These are phyloP conservation scores for Danionella dracula DNA, from an alignment of 2,797 vertebrate genomes.

Conservation along the genomic window DNA sequence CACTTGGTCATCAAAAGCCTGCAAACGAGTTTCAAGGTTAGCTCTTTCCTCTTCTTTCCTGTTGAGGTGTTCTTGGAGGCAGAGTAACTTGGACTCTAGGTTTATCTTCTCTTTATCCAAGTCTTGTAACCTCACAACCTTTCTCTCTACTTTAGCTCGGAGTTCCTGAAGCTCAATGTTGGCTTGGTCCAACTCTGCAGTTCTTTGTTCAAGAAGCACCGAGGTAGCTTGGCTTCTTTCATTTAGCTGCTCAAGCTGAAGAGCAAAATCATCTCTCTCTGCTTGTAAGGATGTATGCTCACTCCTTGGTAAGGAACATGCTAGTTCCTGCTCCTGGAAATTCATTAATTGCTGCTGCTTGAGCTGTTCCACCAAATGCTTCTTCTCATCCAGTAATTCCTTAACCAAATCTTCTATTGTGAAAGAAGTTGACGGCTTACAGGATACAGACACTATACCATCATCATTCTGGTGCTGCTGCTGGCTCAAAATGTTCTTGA, in stretches of 20 bases:
- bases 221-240: constrained; percentile 49
- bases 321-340: constrained; percentile 59
- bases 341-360: constrained; percentile 56
- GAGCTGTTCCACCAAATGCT: constrained; percentile 50
- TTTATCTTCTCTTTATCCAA: constrained; percentile 59
- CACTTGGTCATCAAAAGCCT: constrained; percentile 60
- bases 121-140: constrained; percentile 37
- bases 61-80: constrained; percentile 57
- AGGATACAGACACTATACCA: neutral
- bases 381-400: constrained; percentile 57
- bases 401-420: constrained; percentile 48
- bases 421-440: constrained; percentile 32
- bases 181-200: constrained; percentile 46
- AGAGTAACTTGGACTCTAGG: constrained; percentile 62
- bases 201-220: constrained; percentile 61
- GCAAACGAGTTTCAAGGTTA: constrained; percentile 56
- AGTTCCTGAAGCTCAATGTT: constrained; percentile 55
- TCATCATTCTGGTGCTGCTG: constrained; percentile 34
- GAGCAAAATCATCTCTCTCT: constrained; percentile 56
- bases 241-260: constrained; percentile 61
- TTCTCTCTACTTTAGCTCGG: constrained; percentile 58
- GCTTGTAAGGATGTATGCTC: constrained; percentile 55
- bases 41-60: constrained; percentile 65
- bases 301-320: constrained; percentile 50
- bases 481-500: constrained; percentile 56